Evolutionary conservation across 2,113 vertebrate genomes (phyloP).

Genomic region (Scalopus aquaticus): DNA sequence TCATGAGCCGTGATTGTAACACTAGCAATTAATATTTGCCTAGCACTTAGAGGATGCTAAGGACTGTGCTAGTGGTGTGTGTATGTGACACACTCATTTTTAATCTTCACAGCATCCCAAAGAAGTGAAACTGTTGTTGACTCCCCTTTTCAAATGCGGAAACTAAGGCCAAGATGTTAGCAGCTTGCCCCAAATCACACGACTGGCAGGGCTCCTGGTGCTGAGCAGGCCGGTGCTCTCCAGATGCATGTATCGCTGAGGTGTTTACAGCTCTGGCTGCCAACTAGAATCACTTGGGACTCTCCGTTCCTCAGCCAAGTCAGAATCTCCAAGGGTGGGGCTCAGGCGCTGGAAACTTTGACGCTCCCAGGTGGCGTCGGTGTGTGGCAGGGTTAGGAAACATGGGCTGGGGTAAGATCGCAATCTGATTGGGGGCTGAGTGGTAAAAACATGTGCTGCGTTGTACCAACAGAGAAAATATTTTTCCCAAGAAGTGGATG

Average conservation of each 20-base stretch:
- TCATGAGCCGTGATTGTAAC: neutral
- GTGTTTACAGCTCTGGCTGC: slow-evolving; percentile 39
- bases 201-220: neutral
- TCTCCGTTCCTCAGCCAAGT: neutral
- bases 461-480: neutral
- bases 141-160: neutral
- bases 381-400: neutral
- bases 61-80: neutral
- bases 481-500: neutral
- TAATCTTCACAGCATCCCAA: neutral
- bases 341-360: neutral
- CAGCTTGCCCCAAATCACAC: neutral
- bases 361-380: slow-evolving; percentile 28
- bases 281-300: slow-evolving; percentile 9
- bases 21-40: neutral
- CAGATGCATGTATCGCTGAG: neutral
- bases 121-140: neutral
- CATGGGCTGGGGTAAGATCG: neutral
- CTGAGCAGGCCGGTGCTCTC: neutral
- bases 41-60: neutral
- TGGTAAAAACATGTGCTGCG: neutral
- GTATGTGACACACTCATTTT: neutral
- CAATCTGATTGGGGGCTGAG: neutral
- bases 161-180: neutral
- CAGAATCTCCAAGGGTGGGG: neutral